Base-by-base conservation (phyloP, 2,113 vertebrate genomes). In the Lagopus muta region DNA sequence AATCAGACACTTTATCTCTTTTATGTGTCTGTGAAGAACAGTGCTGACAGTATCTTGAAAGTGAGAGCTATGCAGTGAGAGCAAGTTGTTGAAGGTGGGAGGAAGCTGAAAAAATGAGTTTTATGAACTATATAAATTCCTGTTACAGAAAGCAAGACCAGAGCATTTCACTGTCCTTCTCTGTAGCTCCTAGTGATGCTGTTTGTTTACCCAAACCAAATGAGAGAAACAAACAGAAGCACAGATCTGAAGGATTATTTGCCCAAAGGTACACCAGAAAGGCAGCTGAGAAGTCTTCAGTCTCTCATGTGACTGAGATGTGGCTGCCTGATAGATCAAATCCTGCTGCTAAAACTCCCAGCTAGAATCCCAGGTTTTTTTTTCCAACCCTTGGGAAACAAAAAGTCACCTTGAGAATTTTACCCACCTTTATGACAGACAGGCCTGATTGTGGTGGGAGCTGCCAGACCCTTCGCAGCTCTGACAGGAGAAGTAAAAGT, bases 1-100 rank as follows among this genome's bases (percentile, higher is more conserved):
- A 93, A 78, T 92, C 82, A 83, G 88, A 61, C 36, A 32, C 61
- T 86, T 86, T 28, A 75, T 90, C 76, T 93, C 52, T 58, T 90
- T 83, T 88, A 50, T 83, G n/a, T 82, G 22, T 72, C 88, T 91
- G 86, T 66, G 62, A 81, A 83, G 86, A 78, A 18, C 40, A 52
- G 48, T 32, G 76, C 73, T 94, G 93, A 69, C 70, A 80, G 65
- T 28, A n/a, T 57, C 72, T 30, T 48, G 85, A 77, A 83, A 78
- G 88, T 58, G 69, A 90, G 87, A 89, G 65, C 47, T 48, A 43
- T 69, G 89, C 85, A 40, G 64, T 19, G 65, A 54, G 38, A 84
- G 67, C 34, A 61, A 72, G 72, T 76, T 42, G 74, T 6, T 10
- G 10, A 38, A 66, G 28, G 36, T 60, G 70, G 38, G 64, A 73